Evolutionary conservation across 2,888 invertebrate genomes (phyloP), one percentile per base, ranked within the genome.

Genomic region (Odontocolon sp.): DNA sequence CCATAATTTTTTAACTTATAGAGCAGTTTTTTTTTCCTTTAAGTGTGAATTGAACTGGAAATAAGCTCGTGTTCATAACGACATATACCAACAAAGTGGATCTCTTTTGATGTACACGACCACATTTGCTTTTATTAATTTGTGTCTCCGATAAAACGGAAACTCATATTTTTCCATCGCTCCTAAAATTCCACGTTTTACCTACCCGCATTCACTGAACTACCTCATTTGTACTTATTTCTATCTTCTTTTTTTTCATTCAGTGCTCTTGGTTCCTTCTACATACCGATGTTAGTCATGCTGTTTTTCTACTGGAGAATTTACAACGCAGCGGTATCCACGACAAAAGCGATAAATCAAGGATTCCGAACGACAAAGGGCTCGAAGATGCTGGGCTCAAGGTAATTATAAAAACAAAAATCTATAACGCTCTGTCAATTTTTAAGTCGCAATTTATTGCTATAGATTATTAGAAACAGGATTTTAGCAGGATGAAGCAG

Each of bases 251-350:
- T 78, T 80, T 69, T 40, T 72, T 81, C 70, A 85, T 82, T 50
- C 85, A 98, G 98, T 2, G 98, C 99, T 0, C 93, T 99, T 21
- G 99, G 99, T n/a, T 98, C 98, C 80, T 99, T 99, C 93, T 99
- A 97, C 92, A 95, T 98, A 86, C 99, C 99, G 40, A 98, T 98
- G 97, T 94, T 98, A 85, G 97, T 99, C 82, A 99, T 99, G 97
- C 93, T 98, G 85, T 98, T 98, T 93, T 98, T 99, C 93, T 99
- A 99, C 91, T 98, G 98, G 96, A 93, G 97, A 84, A 99, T 99
- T 85, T 99, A 98, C 92, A 94, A 96, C 82, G 98, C 98, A 2
- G 99, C 99, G 26, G 96, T 97, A 9, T 94, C 96, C 82, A 97
- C 97, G 21, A 97, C 97, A n/a, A 94, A 95, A 84, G 97, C 97